Evolutionary conservation across 2,113 vertebrate genomes (phyloP).

Genomic region (Pavo muticus): DNA sequence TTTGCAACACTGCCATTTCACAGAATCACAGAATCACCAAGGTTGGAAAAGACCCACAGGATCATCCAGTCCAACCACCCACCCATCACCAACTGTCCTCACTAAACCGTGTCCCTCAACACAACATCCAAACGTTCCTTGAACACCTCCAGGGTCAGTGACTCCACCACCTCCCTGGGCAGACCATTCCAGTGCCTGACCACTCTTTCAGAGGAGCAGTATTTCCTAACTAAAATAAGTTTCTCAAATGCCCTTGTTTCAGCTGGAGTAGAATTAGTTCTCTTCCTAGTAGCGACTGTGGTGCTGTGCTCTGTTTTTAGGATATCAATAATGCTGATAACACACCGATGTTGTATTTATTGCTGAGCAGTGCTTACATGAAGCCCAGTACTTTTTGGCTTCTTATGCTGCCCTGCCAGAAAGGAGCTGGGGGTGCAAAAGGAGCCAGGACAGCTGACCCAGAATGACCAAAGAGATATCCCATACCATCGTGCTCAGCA

Average conservation of each 20-base stretch:
- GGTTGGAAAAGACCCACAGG: too few relatives aligned
- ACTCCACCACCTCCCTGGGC: too few relatives aligned
- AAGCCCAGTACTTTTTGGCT: neutral
- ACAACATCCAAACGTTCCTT: too few relatives aligned
- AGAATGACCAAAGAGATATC: neutral
- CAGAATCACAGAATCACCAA: too few relatives aligned
- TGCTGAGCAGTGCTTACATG: neutral
- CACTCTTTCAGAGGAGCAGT: too few relatives aligned
- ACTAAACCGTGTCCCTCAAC: too few relatives aligned
- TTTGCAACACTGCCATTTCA: neutral
- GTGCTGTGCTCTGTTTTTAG: neutral
- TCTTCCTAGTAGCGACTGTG: neutral
- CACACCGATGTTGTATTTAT: neutral
- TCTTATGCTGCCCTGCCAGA: neutral
- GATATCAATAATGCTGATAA: neutral
- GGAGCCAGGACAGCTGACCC: neutral
- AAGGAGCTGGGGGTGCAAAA: neutral
- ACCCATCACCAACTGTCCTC: too few relatives aligned
- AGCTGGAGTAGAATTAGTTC: neutral
- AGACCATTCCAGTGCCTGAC: too few relatives aligned
- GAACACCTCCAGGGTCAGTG: too few relatives aligned
- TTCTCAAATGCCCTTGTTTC: neutral
- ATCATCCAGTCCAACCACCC: too few relatives aligned
- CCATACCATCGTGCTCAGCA: neutral
- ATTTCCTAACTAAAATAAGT: neutral